Evolutionary conservation across 2,888 invertebrate species (phyloP), one percentile per base, ranked within the genome.

Genomic region (Acleris cristana): DNA sequence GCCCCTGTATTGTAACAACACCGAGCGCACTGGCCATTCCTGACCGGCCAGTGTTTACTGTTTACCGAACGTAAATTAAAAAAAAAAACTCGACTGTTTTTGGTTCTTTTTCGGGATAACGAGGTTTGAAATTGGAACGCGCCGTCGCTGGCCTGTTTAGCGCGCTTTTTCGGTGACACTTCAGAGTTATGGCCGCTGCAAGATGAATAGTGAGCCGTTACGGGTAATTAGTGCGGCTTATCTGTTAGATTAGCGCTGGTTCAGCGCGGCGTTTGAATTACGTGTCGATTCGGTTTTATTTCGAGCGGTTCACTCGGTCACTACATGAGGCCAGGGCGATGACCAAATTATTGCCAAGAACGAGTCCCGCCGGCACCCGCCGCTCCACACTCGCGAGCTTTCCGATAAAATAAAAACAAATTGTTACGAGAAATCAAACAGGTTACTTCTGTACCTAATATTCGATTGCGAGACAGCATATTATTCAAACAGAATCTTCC

Each of bases 291-390:
- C 67, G 64, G 55, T 64, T 72, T 71, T 66, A 69, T 70, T 73
- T 64, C 62, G 59, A 72, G 55, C 63, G 54, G 67, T 63, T 70
- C 72, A 74, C 74, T 74, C 76, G 73, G 71, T 72, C 72, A 74
- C 76, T 71, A 73, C 74, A 74, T 73, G 74, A 72, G 73, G 76
- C 73, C 79, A 81, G 88, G 86, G 86, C 90, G 87, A 86, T 90
- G 90, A 88, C 90, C 90, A 90, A 87, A 84, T 88, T 88, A 90
- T 89, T 86, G 86, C 84, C 80, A 81, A 86, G 87, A 89, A 86
- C 88, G 81, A 83, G 87, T 86, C 86, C 84, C 86, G 81, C 70
- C 81, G 81, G 58, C 66, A 61, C 61, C 66, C 66, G 64, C 26
- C 64, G 66, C 66, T 56, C 63, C 49, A 64, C 49, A 56, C 63